Evolutionary conservation across 2,888 invertebrate species (phyloP).

Genomic region (Troides aeacus): DNA sequence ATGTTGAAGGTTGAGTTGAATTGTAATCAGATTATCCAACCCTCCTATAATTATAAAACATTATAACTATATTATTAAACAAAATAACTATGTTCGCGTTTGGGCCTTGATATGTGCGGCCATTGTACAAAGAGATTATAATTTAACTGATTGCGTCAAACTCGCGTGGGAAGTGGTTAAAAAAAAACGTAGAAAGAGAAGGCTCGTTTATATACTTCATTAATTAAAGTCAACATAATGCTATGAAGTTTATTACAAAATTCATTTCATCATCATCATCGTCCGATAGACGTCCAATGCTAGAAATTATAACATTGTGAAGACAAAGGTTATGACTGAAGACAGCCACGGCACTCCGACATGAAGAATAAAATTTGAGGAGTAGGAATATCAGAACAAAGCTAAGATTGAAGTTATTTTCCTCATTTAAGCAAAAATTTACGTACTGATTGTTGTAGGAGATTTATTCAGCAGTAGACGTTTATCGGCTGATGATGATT

Average conservation of each 20-base stretch:
- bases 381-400: no score
- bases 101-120: conserved; percentile 35
- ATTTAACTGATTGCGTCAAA: conserved; percentile 19
- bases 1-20: conserved; percentile 30
- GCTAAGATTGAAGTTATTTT: no score
- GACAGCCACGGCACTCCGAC: no score
- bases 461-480: no score
- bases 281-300: no score
- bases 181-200: not conserved
- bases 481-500: no score
- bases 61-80: conserved; percentile 33
- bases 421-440: no score
- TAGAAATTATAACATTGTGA: no score
- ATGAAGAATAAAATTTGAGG: no score
- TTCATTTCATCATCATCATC: no score
- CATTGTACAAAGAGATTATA: conserved; percentile 12
- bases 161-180: conserved; percentile 17
- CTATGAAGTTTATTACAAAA: not conserved
- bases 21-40: conserved; percentile 34
- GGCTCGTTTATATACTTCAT: not conserved
- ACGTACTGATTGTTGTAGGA: no score
- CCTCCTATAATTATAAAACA: conserved; percentile 36
- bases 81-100: conserved; percentile 32
- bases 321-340: no score
- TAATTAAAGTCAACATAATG: not conserved